These are phyloP conservation scores for Dascillus cervinus DNA, from an alignment of 2,888 invertebrate species.

Conservation along the genomic window DNA sequence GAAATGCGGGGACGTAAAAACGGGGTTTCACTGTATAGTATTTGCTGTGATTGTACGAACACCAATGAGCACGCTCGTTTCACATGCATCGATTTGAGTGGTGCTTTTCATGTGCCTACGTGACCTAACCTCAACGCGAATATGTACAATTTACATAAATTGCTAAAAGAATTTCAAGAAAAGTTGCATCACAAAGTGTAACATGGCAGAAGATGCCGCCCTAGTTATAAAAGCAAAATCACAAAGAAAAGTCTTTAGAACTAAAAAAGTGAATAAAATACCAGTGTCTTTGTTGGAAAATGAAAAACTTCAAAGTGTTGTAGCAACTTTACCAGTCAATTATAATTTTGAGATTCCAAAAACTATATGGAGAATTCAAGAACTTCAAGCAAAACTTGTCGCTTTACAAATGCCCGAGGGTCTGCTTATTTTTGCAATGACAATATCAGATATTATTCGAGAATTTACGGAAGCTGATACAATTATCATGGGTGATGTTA, in stretches of 20 bases:
- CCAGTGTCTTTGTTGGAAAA: conserved; percentile 73
- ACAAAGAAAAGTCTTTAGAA: conserved; percentile 71
- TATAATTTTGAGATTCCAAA: conserved; percentile 98
- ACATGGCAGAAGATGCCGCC: conserved; percentile 38
- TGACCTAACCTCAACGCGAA: no score
- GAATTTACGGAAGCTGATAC: conserved; percentile 82
- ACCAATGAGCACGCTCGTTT: no score
- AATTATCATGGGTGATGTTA: conserved; percentile 97
- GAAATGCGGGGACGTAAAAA: no score
- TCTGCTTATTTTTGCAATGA: conserved; percentile 84
- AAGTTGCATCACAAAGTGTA: no score
- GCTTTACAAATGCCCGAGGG: conserved; percentile 98
- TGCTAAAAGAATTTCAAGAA: no score
- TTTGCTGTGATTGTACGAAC: no score
- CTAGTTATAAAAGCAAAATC: conserved; percentile 74
- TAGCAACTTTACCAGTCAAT: conserved; percentile 75
- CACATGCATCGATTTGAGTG: no score
- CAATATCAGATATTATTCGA: conserved; percentile 86
- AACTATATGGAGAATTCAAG: conserved; percentile 91
- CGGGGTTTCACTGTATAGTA: no score
- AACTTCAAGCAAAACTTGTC: conserved; percentile 76
- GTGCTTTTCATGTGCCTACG: no score
- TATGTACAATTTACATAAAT: no score
- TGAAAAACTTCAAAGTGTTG: conserved; percentile 62
- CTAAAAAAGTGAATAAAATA: conserved; percentile 69